Percentiles rank a stretch among this genome's conserved stretches.
Conservation (phyloP, 64 coral and sea anemone genomes). For the Montipora sp. region DNA sequence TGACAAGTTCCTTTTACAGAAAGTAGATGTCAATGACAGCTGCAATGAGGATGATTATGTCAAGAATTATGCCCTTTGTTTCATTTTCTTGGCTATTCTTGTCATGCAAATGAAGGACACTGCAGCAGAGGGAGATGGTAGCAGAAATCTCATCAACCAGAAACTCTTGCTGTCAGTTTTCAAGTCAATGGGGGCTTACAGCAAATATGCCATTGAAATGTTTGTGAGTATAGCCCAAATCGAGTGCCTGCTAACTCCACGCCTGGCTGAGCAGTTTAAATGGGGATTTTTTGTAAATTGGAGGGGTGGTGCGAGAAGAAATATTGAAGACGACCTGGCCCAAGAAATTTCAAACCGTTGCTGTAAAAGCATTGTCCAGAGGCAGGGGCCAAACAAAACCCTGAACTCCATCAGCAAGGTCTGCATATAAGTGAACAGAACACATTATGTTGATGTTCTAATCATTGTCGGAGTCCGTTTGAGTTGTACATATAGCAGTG, state of each 20-base stretch:
- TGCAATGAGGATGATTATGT: constrained; percentile 48
- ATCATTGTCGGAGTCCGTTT: too few relatives aligned
- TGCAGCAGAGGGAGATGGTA: constrained; percentile 65
- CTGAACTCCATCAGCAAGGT: constrained; percentile 64
- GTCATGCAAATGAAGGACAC: constrained; percentile 80
- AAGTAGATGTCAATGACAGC: constrained; percentile 13
- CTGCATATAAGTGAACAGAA: constrained; percentile 15
- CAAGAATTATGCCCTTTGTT: constrained; percentile 72
- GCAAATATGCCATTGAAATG: constrained; percentile 85
- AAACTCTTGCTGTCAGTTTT: constrained; percentile 71
- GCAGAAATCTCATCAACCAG: constrained; percentile 61
- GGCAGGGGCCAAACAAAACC: constrained; percentile 79
- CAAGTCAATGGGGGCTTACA: constrained; percentile 67
- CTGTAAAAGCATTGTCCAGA: constrained; percentile 70
- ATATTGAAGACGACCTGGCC: constrained; percentile 70
- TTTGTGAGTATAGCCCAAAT: constrained; percentile 76
- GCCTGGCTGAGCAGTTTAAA: constrained; percentile 81
- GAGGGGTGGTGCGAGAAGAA: constrained; percentile 61
- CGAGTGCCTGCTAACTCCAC: constrained; percentile 74
- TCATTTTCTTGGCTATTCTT: constrained; percentile 68
- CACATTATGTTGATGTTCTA: constrained; percentile 6
- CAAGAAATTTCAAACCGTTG: constrained; percentile 68
- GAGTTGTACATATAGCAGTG: too few relatives aligned
- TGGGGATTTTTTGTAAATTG: constrained; percentile 60
- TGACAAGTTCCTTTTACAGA: constrained; percentile 66